phyloP scores from a whole-genome alignment of 1,140 invertebrate genomes.

The Zaprionus lachaisei region DNA sequence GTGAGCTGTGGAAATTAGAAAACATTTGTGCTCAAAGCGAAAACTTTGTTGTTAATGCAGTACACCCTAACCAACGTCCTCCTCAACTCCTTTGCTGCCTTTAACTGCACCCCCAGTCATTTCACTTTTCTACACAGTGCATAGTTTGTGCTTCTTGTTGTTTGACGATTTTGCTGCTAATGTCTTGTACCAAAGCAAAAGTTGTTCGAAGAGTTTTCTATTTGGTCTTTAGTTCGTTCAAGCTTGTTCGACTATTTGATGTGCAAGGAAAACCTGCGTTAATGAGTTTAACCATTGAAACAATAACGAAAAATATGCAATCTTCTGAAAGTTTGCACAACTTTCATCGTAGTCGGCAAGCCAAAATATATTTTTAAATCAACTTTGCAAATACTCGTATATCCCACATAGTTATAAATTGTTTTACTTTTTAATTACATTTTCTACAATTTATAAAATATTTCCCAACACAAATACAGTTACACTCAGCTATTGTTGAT shows the following conservation, averaged over 20 bases:
- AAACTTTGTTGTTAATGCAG: constrained; percentile 48
- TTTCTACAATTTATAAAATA: not conserved
- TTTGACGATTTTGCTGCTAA: constrained; percentile 72
- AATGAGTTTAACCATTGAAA: constrained; percentile 62
- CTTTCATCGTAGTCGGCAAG: not conserved
- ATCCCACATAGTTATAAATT: not conserved
- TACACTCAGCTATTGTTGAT: not conserved
- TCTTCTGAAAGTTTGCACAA: constrained; percentile 6
- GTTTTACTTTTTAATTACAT: not conserved
- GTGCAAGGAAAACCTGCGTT: constrained; percentile 53
- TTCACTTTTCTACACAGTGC: constrained; percentile 19
- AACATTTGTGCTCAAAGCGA: constrained; percentile 57
- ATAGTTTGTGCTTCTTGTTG: constrained; percentile 51
- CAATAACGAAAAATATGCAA: constrained; percentile 40
- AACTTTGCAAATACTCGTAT: not conserved
- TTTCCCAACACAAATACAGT: not conserved
- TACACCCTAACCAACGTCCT: not conserved
- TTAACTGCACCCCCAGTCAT: constrained; percentile 45
- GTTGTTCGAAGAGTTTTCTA: constrained; percentile 49
- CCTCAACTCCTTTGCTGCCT: constrained; percentile 8
- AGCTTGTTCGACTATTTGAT: constrained; percentile 17
- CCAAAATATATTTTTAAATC: constrained; percentile 6
- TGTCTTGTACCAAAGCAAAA: constrained; percentile 68
- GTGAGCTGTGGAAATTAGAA: constrained; percentile 33
- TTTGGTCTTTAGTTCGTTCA: constrained; percentile 12